A percentile compares a stretch with the other conserved stretches of the same genome.
Conservation (phyloP, 2,888 invertebrate genomes). For the Zaprionus obscuricornis region DNA sequence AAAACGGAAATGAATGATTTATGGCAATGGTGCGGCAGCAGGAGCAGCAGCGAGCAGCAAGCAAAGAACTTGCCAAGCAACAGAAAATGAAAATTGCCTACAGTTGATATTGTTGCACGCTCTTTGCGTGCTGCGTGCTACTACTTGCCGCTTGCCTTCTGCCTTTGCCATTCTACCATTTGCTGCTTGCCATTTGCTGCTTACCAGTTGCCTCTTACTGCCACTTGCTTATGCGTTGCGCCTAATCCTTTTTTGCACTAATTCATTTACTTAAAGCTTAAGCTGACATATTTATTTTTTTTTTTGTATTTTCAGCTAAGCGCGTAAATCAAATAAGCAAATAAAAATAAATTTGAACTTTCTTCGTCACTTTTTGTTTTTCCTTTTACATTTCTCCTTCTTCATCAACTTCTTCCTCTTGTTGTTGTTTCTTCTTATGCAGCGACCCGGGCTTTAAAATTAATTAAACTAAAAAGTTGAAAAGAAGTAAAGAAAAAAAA, state of each 20-base stretch:
- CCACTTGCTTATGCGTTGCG: background rate
- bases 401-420: background rate
- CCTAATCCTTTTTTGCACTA: constrained; percentile 66
- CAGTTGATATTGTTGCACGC: no score
- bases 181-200: no score
- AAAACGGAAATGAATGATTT: constrained; percentile 64
- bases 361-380: constrained; percentile 15
- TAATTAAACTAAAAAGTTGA: constrained; percentile 64
- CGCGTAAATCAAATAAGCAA: constrained; percentile 62
- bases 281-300: no score
- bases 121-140: no score
- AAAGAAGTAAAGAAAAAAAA: no score
- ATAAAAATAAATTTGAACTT: constrained; percentile 63
- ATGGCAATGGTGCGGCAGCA: constrained; percentile 23
- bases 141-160: no score
- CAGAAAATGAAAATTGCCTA: no score
- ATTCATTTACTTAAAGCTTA: constrained; percentile 58
- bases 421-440: constrained; percentile 5
- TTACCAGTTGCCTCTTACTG: no score
- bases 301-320: constrained; percentile 50
- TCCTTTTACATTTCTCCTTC: background rate
- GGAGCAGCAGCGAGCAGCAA: background rate
- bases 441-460: constrained; percentile 54
- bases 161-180: no score
- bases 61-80: no score